Base-by-base conservation (phyloP, 2,888 invertebrate genomes). In the Acheta domesticus region DNA sequence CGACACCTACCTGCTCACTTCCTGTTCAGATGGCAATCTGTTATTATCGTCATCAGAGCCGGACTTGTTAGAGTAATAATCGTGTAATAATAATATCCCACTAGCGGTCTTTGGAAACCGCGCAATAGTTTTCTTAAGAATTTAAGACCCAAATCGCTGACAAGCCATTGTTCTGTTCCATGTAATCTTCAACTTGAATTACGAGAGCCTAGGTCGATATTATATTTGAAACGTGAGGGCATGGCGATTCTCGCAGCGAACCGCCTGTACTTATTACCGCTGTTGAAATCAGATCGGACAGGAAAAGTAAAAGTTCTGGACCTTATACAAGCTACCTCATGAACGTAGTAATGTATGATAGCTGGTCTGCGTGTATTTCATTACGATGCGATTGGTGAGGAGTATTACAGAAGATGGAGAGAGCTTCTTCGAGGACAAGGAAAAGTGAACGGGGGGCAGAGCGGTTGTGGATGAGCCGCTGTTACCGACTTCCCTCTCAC, bases 1-100 rank as follows among this genome's bases (percentile, higher is more conserved):
- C 62, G 62, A 62, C 62, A 62, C 62, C 62, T 62, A 62, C 62
- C 62, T 62, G 62, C 62, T 62, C 62, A n/a, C 62, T 62, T 62
- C 62, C 62, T n/a, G 62, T 62, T 62, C 62, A 62, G 62, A 62
- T 62, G 62, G 62, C 14, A 62, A 62, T 62, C 62, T 19, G 62
- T 62, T 62, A 62, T 62, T 62, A 62, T 62, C 62, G 62, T 62
- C 62, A 62, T 62, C 62, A n/a, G 62, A 62, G 62, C 62, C n/a
- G 14, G 16, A 62, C 62, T 62, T 62, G 62, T 62, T 62, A 62
- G 62, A 14, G 62, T 19, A 62, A 62, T 62, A 14, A 19, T 62
- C n/a, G 16, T 19, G 16, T 62, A 62, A 62, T 62, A 62, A 62
- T 62, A n/a, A 62, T 62, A 62, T 62, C 62, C 62, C 62, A 62